phyloP scores from a whole-genome alignment of 2,113 vertebrate species.

The Periophthalmus modestus region DNA sequence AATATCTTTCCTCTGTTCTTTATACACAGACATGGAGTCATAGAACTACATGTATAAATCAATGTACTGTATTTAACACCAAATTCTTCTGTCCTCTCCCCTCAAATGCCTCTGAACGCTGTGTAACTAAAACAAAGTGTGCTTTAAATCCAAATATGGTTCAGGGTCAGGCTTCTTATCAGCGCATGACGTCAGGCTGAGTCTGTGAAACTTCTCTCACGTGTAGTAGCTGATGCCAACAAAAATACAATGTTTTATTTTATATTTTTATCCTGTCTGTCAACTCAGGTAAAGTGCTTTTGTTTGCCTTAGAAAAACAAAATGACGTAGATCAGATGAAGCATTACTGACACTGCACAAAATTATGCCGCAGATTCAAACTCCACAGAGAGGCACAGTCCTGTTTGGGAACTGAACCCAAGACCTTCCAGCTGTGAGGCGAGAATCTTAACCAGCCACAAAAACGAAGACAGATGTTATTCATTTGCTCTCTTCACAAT shows the following conservation, averaged over 20 bases:
- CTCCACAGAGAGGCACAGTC: no score
- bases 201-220: neutral
- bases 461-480: no score
- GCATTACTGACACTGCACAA: neutral
- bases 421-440: no score
- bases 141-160: conserved; percentile 47
- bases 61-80: neutral
- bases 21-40: neutral
- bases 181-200: conserved; percentile 29
- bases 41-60: neutral
- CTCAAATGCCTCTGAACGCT: conserved; percentile 1
- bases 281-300: neutral
- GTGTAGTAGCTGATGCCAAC: neutral
- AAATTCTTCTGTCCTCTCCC: neutral
- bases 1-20: neutral
- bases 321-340: neutral
- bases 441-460: no score
- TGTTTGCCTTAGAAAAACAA: neutral
- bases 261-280: neutral
- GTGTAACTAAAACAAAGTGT: conserved; percentile 15
- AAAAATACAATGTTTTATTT: neutral
- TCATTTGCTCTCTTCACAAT: no score
- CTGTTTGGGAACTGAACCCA: no score
- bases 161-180: conserved; percentile 20
- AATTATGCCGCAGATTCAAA: no score